Base-by-base conservation (phyloP, 2,113 vertebrate species). In the Osmerus mordax region DNA sequence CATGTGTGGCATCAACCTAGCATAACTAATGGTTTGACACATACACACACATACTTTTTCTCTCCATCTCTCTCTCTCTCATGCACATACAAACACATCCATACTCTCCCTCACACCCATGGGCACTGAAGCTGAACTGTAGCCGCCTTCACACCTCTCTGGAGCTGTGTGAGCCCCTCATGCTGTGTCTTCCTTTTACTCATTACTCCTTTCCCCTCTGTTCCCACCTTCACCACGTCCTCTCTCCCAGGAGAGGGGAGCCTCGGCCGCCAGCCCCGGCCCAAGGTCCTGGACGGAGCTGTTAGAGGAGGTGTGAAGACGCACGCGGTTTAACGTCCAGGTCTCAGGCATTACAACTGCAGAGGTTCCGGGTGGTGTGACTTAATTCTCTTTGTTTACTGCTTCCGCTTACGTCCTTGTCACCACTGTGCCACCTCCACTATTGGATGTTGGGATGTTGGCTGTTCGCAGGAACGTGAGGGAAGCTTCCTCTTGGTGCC, bases 121-220 rank as follows among this genome's bases (percentile, higher is more conserved):
- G 60, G 60, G 16, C 28, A 68, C 51, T 54, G 51, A 29, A 3
- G 51, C 23, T 9, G 21, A 65, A 65, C 64, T 6, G 16, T 9
- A 19, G 36, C 64, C 8, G 6, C 19, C 52, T 71, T 72, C 73
- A 56, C 66, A 73, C 67, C 69, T 72, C 75, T 68, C 32, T 21
- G 36, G 18, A 18, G 12, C 32, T 0, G 64, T 21, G 36, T 51
- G 36, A 19, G 36, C 6, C 36, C 36, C 36, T 66, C 36, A 77
- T 69, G 65, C 81, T 73, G 75, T 58, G 63, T 78, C 65, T 84
- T 74, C 69, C 77, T 67, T 66, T 77, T 52, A 41, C 68, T 78
- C 73, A 1, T 70, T 65, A 72, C 55, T 78, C 73, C 74, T 72
- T 58, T 76, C 78, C 69, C 73, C 70, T 73, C 65, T 77, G 65